Evolutionary conservation across 2,888 invertebrate species (phyloP).

Genomic region (Apomyelois bistriatella): DNA sequence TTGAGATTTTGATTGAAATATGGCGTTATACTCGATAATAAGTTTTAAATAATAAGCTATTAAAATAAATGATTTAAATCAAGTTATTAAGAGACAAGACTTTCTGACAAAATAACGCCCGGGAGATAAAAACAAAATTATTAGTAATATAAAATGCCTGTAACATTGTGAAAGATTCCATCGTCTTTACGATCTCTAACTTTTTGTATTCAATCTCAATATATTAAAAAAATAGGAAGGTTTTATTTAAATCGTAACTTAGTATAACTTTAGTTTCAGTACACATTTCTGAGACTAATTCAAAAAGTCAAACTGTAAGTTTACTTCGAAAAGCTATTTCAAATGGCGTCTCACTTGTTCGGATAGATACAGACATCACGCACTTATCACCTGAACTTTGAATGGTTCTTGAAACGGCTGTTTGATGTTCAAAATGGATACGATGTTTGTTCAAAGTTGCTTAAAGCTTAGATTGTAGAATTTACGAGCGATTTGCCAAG

Average conservation of each 20-base stretch:
- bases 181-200: too few relatives aligned
- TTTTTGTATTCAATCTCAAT: too few relatives aligned
- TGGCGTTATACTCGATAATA: not conserved
- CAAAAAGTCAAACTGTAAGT: not conserved
- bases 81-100: too few relatives aligned
- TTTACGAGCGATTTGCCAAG: not conserved
- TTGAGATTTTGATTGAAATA: not conserved
- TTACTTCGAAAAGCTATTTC: not conserved
- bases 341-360: too few relatives aligned
- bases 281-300: too few relatives aligned
- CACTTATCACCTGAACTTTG: conserved; percentile 23
- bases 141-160: too few relatives aligned
- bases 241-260: too few relatives aligned
- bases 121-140: too few relatives aligned
- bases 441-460: not conserved
- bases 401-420: conserved; percentile 16
- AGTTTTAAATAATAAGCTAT: not conserved
- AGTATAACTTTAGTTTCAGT: not conserved
- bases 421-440: conserved; percentile 5
- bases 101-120: too few relatives aligned
- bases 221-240: too few relatives aligned
- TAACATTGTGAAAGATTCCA: too few relatives aligned
- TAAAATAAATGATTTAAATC: too few relatives aligned
- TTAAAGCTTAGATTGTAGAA: not conserved
- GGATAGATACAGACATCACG: conserved; percentile 6